These are phyloP conservation scores for Ips typographus DNA, from an alignment of 1,140 invertebrate genomes.

Conservation along the genomic window DNA sequence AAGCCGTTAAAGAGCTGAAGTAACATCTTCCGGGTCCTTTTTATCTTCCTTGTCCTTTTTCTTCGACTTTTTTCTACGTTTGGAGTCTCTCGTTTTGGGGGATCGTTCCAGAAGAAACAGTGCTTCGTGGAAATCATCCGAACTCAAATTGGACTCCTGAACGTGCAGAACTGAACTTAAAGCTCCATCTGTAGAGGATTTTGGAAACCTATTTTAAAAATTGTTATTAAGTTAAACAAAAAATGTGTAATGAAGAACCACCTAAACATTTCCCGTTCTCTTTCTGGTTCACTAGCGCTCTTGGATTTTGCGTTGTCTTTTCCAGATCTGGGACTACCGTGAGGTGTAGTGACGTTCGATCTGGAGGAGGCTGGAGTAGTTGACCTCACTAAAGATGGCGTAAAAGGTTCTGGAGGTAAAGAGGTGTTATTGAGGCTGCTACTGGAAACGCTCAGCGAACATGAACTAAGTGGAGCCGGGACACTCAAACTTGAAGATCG, in stretches of 20 bases:
- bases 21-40: constrained; percentile 50
- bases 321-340: constrained; percentile 40
- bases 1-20: constrained; percentile 43
- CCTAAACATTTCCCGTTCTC: constrained; percentile 57
- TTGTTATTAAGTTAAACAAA: constrained; percentile 4
- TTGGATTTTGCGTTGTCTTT: constrained; percentile 53
- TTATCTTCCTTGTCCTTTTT: constrained; percentile 52
- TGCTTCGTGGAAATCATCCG: constrained; percentile 64
- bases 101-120: constrained; percentile 60
- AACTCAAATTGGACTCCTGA: constrained; percentile 61
- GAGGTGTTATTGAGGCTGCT: constrained; percentile 47
- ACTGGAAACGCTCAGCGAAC: constrained; percentile 49
- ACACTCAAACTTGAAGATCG: constrained; percentile 56
- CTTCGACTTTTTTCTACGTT: constrained; percentile 51
- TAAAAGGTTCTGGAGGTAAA: constrained; percentile 49
- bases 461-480: constrained; percentile 50
- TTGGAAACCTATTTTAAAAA: constrained; percentile 53
- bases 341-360: constrained; percentile 42
- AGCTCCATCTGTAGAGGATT: constrained; percentile 61
- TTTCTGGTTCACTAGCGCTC: constrained; percentile 58
- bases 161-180: constrained; percentile 62
- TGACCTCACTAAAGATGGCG: constrained; percentile 48
- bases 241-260: constrained; percentile 4
- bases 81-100: constrained; percentile 55
- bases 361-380: constrained; percentile 47